These are phyloP conservation scores for Lamprologus sp. DNA, from an alignment of 2,113 vertebrate species.

Conservation along the genomic window DNA sequence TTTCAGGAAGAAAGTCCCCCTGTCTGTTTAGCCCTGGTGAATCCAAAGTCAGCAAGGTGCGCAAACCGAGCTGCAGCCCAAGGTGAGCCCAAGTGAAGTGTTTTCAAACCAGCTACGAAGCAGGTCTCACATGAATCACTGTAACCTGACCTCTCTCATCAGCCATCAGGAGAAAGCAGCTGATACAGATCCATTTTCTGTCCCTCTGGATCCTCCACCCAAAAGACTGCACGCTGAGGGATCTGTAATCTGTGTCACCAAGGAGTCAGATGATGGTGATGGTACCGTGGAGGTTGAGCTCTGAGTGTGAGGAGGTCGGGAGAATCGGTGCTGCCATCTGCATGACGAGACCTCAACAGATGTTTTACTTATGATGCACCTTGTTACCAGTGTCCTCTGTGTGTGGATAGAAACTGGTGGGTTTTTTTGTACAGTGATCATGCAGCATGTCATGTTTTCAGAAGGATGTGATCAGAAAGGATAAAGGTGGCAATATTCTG, in stretches of 20 bases:
- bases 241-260: neutral
- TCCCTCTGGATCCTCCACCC: conserved; percentile 6
- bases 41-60: conserved; percentile 20
- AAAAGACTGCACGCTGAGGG: neutral
- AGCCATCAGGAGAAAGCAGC: conserved; percentile 42
- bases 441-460: neutral
- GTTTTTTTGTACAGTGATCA: neutral
- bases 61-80: conserved; percentile 6
- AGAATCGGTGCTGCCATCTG: neutral
- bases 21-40: conserved; percentile 15
- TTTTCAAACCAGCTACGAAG: neutral
- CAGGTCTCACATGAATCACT: neutral
- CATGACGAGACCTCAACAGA: neutral
- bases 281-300: conserved; percentile 58
- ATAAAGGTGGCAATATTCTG: neutral
- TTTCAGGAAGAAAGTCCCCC: conserved; percentile 47
- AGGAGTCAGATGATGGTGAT: conserved; percentile 43
- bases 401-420: neutral
- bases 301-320: neutral
- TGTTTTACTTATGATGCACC: neutral
- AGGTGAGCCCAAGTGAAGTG: conserved; percentile 39
- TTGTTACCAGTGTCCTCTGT: neutral
- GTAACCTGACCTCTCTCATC: neutral
- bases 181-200: neutral
- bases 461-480: neutral